Evolutionary conservation across 2,113 vertebrate species (phyloP), one percentile per base, ranked within the genome.

Genomic region (Ammodytes dubius): DNA sequence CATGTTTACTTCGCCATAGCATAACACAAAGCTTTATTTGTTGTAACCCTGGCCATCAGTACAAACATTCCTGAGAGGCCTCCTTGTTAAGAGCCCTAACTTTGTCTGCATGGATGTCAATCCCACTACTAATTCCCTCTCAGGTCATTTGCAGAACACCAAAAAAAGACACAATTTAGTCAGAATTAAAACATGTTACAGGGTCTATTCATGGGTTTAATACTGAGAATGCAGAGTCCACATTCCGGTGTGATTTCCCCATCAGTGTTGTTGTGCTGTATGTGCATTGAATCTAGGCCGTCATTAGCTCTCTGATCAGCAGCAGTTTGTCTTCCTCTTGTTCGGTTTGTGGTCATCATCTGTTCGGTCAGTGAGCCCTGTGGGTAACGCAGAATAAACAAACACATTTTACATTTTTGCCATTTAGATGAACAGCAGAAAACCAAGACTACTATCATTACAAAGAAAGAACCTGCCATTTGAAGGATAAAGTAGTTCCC

Each of bases 261-360:
- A 43, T n/a, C 35, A 13, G 53, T 61, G 69, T 57, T 13, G 58
- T 13, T 10, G 10, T 66, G 64, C 37, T 6, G 19, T 42, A 1
- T 7, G n/a, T 37, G 5, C 59, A 7, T 37, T 40, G 37, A 17
- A 13, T 74, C 19, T 67, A 40, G n/a, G 43, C 5, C 37, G 37
- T 6, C 40, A 1, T 9, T 46, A 1, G 19, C 42, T 54, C 42
- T 47, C 27, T 95, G 91, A 95, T 54, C 93, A 95, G 91, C 98
- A 99, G 82, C 98, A 99, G 27, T 94, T 95, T 70, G 93, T 13
- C 53, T 95, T 97, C 88, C 94, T 96, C 88, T 91, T 95, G 0
- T 81, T 76, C 0, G 89, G 93, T 79, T 89, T 86, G 71, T 95
- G 95, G 64, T 94, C 69, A 61, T 95, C 94, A 1, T 84, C 94